phyloP scores from a whole-genome alignment of 2,113 vertebrate species.

The Ifrita kowaldi region DNA sequence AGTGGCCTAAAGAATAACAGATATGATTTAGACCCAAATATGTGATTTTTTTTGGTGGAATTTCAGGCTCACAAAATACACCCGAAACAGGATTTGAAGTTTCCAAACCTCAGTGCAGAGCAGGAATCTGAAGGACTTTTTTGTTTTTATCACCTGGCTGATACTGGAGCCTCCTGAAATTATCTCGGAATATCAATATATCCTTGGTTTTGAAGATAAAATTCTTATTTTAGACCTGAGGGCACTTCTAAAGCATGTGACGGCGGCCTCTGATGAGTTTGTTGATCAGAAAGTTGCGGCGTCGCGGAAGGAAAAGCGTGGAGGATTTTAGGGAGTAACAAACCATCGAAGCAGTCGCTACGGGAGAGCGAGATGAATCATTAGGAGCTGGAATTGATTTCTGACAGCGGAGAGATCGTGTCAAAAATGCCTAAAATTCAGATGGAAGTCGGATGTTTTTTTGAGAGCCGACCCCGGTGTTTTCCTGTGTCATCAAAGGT shows the following conservation, averaged over 20 bases:
- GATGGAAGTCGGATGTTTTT: rapidly evolving
- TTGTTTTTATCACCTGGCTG: not conserved
- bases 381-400: not conserved
- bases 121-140: not conserved
- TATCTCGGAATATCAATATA: not conserved
- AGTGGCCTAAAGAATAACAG: not conserved
- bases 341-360: not conserved
- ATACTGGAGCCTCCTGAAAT: not conserved
- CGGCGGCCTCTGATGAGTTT: not conserved
- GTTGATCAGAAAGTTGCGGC: not conserved
- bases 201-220: not conserved
- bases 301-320: not conserved
- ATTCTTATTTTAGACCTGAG: not conserved
- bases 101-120: not conserved
- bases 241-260: not conserved
- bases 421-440: not conserved
- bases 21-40: not conserved
- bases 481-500: not conserved
- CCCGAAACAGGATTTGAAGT: not conserved
- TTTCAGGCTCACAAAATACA: not conserved
- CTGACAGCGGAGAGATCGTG: not conserved
- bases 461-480: rapidly evolving
- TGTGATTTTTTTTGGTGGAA: not conserved
- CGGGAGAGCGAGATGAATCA: not conserved
- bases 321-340: not conserved